These are phyloP conservation scores for Pseudocheirus occidentalis DNA, from an alignment of 2,797 vertebrate genomes.

Conservation along the genomic window DNA sequence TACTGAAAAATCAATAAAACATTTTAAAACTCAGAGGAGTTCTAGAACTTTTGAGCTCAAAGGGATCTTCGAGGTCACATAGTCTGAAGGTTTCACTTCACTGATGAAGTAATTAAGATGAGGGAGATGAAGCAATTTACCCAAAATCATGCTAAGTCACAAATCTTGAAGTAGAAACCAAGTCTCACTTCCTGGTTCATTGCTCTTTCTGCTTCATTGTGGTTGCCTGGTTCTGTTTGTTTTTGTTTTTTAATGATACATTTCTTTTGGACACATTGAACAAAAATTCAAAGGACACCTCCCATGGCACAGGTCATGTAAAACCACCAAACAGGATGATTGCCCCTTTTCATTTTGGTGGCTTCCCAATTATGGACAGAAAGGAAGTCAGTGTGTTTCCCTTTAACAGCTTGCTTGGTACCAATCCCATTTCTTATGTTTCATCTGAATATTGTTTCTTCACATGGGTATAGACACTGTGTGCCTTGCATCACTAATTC, in stretches of 20 bases:
- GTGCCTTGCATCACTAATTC: background rate
- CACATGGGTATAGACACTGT: background rate
- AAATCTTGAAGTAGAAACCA: background rate
- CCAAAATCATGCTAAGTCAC: background rate
- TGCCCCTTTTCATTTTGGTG: background rate
- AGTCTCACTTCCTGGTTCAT: background rate
- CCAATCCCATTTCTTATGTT: background rate
- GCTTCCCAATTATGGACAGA: background rate
- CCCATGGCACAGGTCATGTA: background rate
- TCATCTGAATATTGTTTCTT: background rate
- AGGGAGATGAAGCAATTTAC: background rate
- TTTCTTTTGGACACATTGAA: background rate
- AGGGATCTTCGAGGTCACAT: background rate
- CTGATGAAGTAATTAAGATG: background rate
- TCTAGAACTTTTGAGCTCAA: background rate
- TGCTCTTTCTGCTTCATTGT: background rate
- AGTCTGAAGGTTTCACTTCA: background rate
- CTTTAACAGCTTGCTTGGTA: background rate
- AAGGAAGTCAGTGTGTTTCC: background rate
- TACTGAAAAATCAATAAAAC: background rate
- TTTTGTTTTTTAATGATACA: background rate
- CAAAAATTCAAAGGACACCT: background rate
- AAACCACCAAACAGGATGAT: background rate
- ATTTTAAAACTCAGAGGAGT: background rate
- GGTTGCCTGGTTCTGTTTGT: background rate